phyloP scores from a whole-genome alignment of 2,113 vertebrate genomes.

The Pardalotus punctatus region DNA sequence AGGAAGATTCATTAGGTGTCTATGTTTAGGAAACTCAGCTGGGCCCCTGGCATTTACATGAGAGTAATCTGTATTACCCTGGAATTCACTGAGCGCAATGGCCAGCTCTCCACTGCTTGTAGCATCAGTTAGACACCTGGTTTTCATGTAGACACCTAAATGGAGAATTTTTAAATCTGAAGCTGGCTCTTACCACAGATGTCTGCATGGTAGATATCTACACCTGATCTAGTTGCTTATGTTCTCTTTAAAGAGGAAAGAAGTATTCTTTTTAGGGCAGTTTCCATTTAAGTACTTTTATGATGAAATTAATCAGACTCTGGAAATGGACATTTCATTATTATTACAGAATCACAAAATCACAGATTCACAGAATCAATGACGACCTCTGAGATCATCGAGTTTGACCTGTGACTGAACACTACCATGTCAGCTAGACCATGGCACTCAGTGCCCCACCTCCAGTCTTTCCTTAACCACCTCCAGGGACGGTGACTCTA shows the following conservation, averaged over 20 bases:
- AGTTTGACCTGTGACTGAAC: background rate
- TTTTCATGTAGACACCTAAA: background rate
- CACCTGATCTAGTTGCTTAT: background rate
- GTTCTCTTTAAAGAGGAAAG: background rate
- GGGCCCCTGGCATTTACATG: background rate
- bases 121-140: background rate
- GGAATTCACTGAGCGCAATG: background rate
- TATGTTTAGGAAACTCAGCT: background rate
- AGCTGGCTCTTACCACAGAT: background rate
- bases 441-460: background rate
- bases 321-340: background rate
- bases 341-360: background rate
- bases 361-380: background rate
- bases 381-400: background rate
- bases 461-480: background rate
- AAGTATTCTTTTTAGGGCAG: background rate
- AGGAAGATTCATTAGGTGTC: background rate
- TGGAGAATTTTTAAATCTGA: background rate
- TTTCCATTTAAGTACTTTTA: background rate
- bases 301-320: background rate
- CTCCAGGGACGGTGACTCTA: background rate
- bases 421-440: background rate
- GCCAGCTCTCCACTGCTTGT: background rate
- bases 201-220: background rate
- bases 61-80: background rate